Percentiles rank a stretch among this genome's conserved stretches.
These are phyloP conservation scores for Urocolius indicus DNA, from an alignment of 2,113 vertebrate genomes.

Conservation along the genomic window DNA sequence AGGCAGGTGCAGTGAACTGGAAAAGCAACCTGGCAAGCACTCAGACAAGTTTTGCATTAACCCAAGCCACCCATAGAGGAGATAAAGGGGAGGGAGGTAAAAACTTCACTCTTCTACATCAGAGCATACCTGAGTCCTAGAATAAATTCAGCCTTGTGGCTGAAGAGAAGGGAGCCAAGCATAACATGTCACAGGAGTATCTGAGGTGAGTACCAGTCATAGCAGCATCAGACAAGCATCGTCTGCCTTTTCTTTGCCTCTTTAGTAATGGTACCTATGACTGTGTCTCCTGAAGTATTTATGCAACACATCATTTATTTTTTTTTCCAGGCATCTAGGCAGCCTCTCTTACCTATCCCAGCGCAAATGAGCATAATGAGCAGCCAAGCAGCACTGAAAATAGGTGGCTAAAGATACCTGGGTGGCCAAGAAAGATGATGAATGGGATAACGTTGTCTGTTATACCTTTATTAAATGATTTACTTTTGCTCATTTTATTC, in stretches of 20 bases:
- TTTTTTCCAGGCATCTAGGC: background rate
- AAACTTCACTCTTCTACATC: background rate
- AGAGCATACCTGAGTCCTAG: background rate
- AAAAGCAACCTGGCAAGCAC: background rate
- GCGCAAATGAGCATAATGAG: background rate
- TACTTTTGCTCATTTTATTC: background rate
- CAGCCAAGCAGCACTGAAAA: background rate
- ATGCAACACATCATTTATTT: background rate
- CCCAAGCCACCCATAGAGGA: fast-evolving
- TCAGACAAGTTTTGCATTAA: background rate
- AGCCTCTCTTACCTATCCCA: background rate
- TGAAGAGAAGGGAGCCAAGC: background rate
- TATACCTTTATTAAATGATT: background rate
- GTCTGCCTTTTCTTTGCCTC: background rate
- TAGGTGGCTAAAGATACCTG: background rate
- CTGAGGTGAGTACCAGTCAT: fast-evolving
- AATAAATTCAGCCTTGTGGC: fast-evolving
- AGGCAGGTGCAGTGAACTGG: background rate
- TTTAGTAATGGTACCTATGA: background rate
- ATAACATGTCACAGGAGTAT: fast-evolving
- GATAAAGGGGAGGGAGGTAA: background rate
- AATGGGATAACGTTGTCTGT: background rate
- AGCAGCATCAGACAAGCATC: background rate
- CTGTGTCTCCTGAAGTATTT: background rate
- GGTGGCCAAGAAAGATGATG: background rate